A percentile compares a stretch with the other conserved stretches of the same genome.
phyloP scores from a whole-genome alignment of 1,140 invertebrate species.

The Bombus balteatus region DNA sequence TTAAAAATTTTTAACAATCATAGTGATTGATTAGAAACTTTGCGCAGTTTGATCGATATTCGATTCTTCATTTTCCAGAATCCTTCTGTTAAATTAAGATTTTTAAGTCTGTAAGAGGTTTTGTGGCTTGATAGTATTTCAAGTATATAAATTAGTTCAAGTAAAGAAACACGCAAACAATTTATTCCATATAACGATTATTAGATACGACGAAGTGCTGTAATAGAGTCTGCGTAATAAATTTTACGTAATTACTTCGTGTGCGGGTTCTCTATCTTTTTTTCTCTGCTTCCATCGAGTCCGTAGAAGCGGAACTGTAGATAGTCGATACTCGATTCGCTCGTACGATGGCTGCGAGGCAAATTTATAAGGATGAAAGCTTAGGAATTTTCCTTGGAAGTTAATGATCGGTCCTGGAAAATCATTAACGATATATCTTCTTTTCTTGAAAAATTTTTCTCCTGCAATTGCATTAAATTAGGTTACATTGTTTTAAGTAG shows the following conservation, averaged over 20 bases:
- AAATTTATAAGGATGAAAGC: constrained; percentile 14
- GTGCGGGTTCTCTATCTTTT: background rate
- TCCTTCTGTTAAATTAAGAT: background rate
- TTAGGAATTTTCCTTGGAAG: background rate
- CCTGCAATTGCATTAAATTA: background rate
- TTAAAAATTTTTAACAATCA: background rate
- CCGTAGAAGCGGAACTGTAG: background rate
- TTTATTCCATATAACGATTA: constrained; percentile 11
- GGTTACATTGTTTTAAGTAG: background rate
- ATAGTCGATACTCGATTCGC: constrained; percentile 24
- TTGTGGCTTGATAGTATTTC: background rate
- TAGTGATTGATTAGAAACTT: background rate
- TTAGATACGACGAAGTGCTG: constrained; percentile 1
- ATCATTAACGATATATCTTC: background rate
- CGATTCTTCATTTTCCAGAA: background rate
- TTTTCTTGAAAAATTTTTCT: background rate
- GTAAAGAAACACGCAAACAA: background rate
- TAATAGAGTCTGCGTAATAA: constrained; percentile 10
- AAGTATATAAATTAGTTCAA: background rate
- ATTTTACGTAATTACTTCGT: constrained; percentile 34
- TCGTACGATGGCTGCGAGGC: background rate
- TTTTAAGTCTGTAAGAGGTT: background rate
- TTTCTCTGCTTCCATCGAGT: background rate
- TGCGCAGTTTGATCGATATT: no score
- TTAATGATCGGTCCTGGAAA: background rate